A percentile compares a stretch with the other conserved stretches of the same genome.
These are phyloP conservation scores for Hemibagrus wyckioides DNA, from an alignment of 2,113 vertebrate genomes.

Conservation along the genomic window DNA sequence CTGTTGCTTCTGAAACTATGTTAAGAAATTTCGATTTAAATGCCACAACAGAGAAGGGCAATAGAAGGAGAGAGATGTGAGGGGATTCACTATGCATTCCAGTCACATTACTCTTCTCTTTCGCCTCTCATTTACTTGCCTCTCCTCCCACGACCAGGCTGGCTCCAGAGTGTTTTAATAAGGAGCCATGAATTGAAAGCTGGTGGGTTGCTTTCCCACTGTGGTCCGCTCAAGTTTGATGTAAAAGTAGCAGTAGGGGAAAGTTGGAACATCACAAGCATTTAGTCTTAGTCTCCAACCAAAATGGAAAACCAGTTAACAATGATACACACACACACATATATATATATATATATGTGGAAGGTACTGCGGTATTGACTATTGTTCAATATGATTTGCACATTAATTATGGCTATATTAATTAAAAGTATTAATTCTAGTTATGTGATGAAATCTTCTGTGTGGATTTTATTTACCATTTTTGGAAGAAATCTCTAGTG, in stretches of 20 bases:
- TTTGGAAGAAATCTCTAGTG: neutral
- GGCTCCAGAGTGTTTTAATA: conserved; percentile 52
- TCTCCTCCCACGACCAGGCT: conserved; percentile 46
- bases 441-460: too few species aligned
- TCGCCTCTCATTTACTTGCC: conserved; percentile 31
- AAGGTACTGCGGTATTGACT: neutral
- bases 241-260: conserved; percentile 32
- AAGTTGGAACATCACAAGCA: conserved; percentile 9
- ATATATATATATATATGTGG: too few species aligned
- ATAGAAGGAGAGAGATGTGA: conserved; percentile 8
- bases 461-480: neutral
- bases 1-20: conserved; percentile 35
- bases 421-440: too few species aligned
- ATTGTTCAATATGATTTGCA: neutral
- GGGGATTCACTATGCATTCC: conserved; percentile 46
- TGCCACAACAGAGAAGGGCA: conserved; percentile 23
- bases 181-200: conserved; percentile 52
- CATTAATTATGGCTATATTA: neutral
- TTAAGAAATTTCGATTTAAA: conserved; percentile 18
- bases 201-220: conserved; percentile 36
- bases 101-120: conserved; percentile 30
- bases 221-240: conserved; percentile 34
- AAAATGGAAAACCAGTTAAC: conserved; percentile 10
- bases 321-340: neutral
- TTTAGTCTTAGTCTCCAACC: conserved; percentile 16